Evolutionary conservation across 2,113 vertebrate genomes (phyloP).

Genomic region (Cinclus cinclus): DNA sequence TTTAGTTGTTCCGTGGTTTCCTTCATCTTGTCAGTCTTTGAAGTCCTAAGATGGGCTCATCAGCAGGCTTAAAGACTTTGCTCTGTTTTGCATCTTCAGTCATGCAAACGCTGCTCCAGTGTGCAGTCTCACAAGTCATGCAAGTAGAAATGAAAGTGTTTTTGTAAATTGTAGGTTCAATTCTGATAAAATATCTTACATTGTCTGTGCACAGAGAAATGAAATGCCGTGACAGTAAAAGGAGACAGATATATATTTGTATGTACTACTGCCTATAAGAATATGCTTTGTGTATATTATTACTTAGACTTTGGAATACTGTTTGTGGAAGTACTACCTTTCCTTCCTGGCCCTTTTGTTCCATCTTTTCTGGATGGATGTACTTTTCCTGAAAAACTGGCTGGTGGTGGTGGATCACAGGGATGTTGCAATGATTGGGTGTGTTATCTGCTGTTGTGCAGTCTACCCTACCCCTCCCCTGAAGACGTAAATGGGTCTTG

Average conservation of each 20-base stretch:
- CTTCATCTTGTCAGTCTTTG: neutral
- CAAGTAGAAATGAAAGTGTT: neutral
- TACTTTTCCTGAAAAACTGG: slow-evolving; percentile 46
- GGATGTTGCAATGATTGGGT: neutral
- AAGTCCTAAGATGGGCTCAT: neutral
- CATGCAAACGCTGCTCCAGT: neutral
- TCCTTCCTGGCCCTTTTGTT: neutral
- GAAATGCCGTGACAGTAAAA: neutral
- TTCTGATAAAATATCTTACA: neutral
- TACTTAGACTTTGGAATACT: neutral
- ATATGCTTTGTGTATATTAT: neutral
- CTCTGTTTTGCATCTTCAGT: slow-evolving; percentile 23
- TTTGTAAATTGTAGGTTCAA: neutral
- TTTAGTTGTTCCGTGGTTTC: neutral
- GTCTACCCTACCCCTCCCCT: neutral
- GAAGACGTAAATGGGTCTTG: slow-evolving; percentile 9
- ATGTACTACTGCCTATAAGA: neutral
- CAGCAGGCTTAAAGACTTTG: neutral
- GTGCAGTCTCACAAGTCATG: neutral
- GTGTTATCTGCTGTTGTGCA: slow-evolving; percentile 28
- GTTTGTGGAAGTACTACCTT: neutral
- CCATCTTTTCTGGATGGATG: neutral
- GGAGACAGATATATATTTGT: neutral
- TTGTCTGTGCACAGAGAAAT: neutral
- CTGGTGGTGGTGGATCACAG: neutral